Conservation (phyloP, 2,113 vertebrate genomes). For the Platycercus adscitus region DNA sequence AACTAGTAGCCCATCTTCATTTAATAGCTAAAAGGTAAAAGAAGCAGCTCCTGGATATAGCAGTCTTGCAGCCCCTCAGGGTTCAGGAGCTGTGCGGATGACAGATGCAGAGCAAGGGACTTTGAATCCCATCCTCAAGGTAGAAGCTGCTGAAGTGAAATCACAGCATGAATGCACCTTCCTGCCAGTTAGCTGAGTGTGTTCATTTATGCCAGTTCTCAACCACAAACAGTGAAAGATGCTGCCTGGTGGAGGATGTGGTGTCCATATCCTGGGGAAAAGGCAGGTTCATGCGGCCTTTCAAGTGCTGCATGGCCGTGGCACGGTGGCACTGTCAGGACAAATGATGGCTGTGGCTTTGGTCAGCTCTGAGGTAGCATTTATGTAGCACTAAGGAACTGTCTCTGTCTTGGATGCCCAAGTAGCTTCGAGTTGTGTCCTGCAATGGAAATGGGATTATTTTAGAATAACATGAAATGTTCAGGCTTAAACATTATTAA, state of each 20-base stretch:
- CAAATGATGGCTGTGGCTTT: background rate
- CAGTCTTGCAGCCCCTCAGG: background rate
- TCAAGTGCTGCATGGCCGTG: conserved; percentile 3
- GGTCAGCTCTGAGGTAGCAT: background rate
- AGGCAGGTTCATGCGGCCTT: conserved; percentile 5
- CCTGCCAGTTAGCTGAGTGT: conserved; percentile 34
- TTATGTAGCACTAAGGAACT: background rate
- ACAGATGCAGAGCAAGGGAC: background rate
- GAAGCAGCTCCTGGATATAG: background rate
- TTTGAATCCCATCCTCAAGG: background rate
- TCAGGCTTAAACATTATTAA: background rate
- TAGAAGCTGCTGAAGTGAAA: conserved; percentile 57
- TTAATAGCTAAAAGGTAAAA: background rate
- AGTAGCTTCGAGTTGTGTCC: background rate
- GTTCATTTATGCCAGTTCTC: conserved; percentile 60
- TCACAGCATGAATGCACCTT: conserved; percentile 60
- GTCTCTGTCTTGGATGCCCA: background rate
- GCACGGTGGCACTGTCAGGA: background rate
- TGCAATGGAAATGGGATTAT: background rate
- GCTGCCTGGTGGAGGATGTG: conserved; percentile 68
- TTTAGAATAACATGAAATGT: background rate
- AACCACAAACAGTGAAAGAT: conserved; percentile 67
- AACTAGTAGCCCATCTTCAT: background rate
- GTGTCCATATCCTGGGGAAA: conserved; percentile 47
- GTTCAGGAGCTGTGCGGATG: background rate